Evolutionary conservation across 2,113 vertebrate species (phyloP).

Genomic region (Rattus norvegicus): DNA sequence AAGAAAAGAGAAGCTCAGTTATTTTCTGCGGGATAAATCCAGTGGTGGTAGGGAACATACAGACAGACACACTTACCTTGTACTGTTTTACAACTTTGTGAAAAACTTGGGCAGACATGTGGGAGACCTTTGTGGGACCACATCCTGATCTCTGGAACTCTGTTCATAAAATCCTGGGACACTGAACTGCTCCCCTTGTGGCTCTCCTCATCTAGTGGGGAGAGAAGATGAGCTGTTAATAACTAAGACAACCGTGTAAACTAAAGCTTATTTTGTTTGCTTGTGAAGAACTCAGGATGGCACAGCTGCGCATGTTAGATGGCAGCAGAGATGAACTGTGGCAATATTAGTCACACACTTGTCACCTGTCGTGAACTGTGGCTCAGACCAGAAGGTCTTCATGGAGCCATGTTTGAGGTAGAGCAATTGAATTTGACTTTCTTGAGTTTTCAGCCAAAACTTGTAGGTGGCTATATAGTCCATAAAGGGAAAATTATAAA

Average conservation of each 20-base stretch:
- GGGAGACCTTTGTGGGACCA: background rate
- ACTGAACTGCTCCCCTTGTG: background rate
- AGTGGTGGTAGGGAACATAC: background rate
- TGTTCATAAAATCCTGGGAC: background rate
- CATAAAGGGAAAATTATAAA: background rate
- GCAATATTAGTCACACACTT: background rate
- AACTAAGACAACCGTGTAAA: background rate
- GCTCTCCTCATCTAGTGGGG: background rate
- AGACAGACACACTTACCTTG: background rate
- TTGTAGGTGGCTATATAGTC: background rate
- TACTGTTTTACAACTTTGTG: background rate
- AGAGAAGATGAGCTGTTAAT: background rate
- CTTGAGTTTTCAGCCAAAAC: background rate
- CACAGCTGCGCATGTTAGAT: background rate
- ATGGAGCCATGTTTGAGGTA: background rate
- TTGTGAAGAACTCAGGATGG: background rate
- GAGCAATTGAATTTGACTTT: background rate
- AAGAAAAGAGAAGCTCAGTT: background rate
- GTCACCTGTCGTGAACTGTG: background rate
- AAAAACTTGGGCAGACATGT: background rate
- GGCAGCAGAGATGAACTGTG: background rate
- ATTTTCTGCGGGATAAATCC: background rate
- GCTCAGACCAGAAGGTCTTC: conserved; percentile 14
- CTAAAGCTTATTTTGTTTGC: background rate
- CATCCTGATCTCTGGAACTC: background rate